phyloP scores from a whole-genome alignment of 2,797 vertebrate species.

The Mustela erminea region DNA sequence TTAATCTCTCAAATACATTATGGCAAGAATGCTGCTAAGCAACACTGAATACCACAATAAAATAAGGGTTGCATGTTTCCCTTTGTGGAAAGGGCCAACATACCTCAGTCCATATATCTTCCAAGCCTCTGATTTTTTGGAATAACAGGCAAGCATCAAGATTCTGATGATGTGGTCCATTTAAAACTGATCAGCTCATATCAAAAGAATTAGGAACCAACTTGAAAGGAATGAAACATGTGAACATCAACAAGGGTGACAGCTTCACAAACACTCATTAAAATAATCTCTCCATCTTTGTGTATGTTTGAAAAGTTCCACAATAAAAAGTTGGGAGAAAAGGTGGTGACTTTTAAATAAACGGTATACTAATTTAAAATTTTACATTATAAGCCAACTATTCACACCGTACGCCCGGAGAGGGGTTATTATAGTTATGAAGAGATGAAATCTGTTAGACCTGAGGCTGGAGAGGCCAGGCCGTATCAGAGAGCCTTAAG shows the following conservation, averaged over 20 bases:
- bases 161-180: neutral
- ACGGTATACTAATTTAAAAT: neutral
- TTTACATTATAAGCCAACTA: neutral
- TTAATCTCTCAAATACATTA: neutral
- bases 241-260: neutral
- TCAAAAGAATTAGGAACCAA: conserved; percentile 40
- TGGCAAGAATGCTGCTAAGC: neutral
- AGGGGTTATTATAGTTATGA: neutral
- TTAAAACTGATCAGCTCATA: neutral
- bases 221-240: neutral
- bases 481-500: neutral
- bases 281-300: neutral
- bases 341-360: conserved; percentile 13
- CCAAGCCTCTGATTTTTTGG: conserved; percentile 27
- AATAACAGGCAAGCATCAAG: neutral
- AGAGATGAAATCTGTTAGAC: neutral
- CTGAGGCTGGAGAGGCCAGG: neutral
- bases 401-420: neutral
- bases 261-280: neutral
- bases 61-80: neutral
- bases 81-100: neutral
- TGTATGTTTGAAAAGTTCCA: neutral
- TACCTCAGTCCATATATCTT: neutral
- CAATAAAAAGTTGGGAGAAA: neutral
- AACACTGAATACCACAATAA: neutral